phyloP scores from a whole-genome alignment of 2,888 invertebrate genomes.

The Caprella mutica region DNA sequence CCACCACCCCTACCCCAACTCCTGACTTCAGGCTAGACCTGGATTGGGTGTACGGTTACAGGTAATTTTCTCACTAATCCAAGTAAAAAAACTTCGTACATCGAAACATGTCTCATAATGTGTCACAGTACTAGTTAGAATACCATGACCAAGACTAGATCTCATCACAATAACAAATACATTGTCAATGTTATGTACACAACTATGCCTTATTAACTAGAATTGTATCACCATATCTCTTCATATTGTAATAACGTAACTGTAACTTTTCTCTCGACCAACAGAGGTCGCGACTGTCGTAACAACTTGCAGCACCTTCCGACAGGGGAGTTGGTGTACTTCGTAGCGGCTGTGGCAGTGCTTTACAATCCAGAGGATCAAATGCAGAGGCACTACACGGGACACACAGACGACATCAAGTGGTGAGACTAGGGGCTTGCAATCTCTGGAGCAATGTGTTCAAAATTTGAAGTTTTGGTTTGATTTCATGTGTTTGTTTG shows the following conservation, averaged over 20 bases:
- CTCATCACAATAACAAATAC: no score
- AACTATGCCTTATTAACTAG: no score
- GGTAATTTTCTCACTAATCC: constrained; percentile 16
- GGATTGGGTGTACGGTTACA: constrained; percentile 71
- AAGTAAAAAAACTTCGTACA: not conserved
- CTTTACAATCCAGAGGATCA: constrained; percentile 84
- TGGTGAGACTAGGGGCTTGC: constrained; percentile 49
- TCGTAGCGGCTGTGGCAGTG: constrained; percentile 82
- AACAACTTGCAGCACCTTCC: constrained; percentile 78
- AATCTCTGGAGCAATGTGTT: no score
- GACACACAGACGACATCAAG: constrained; percentile 88
- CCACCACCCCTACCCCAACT: constrained; percentile 64
- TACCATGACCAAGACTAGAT: no score
- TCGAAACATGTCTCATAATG: no score
- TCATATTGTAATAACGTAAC: no score
- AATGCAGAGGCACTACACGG: constrained; percentile 80
- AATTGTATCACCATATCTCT: no score
- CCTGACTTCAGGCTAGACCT: constrained; percentile 70
- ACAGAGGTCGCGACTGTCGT: constrained; percentile 74
- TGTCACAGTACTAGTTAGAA: no score
- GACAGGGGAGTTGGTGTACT: constrained; percentile 84
- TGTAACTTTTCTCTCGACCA: no score
- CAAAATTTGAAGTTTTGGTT: no score
- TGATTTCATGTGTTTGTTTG: no score
- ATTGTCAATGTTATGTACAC: no score